phyloP scores from a whole-genome alignment of 1,140 invertebrate species.

The Ganaspis sp. region DNA sequence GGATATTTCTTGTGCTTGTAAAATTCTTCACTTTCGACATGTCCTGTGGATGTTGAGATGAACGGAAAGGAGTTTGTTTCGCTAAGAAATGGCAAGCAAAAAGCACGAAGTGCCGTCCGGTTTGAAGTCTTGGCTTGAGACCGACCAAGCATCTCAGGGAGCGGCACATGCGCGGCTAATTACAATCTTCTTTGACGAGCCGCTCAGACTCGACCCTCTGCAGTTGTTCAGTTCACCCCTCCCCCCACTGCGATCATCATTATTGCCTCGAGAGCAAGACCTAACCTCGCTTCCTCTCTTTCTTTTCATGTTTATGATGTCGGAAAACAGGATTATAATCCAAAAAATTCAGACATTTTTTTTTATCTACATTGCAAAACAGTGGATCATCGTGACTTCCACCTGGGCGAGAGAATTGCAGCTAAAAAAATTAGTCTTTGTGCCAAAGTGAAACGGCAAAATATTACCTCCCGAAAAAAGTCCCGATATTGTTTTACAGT shows the following conservation, averaged over 20 bases:
- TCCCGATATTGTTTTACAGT: too few relatives aligned
- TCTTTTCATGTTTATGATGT: too few relatives aligned
- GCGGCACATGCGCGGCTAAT: slow-evolving; percentile 29
- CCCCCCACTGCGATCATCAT: background rate
- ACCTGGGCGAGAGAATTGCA: too few relatives aligned
- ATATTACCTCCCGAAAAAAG: too few relatives aligned
- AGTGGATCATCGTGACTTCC: too few relatives aligned
- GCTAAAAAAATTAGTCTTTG: too few relatives aligned
- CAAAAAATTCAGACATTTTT: too few relatives aligned
- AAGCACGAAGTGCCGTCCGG: slow-evolving; percentile 24
- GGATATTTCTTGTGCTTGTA: background rate
- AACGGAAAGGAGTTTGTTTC: background rate
- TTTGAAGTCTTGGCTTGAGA: too few relatives aligned
- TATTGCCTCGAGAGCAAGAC: too few relatives aligned
- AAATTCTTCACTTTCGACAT: slow-evolving; percentile 23
- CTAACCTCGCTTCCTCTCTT: background rate
- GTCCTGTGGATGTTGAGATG: background rate
- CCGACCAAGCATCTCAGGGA: slow-evolving; percentile 11
- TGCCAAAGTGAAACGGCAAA: too few relatives aligned
- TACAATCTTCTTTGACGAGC: slow-evolving; percentile 30
- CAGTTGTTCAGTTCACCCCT: background rate
- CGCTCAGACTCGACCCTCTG: background rate
- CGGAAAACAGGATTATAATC: too few relatives aligned
- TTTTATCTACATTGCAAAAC: too few relatives aligned
- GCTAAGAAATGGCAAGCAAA: background rate